A percentile compares a stretch with the other conserved stretches of the same genome.
Conservation (phyloP, 2,113 vertebrate species). For the Passerina amoena region DNA sequence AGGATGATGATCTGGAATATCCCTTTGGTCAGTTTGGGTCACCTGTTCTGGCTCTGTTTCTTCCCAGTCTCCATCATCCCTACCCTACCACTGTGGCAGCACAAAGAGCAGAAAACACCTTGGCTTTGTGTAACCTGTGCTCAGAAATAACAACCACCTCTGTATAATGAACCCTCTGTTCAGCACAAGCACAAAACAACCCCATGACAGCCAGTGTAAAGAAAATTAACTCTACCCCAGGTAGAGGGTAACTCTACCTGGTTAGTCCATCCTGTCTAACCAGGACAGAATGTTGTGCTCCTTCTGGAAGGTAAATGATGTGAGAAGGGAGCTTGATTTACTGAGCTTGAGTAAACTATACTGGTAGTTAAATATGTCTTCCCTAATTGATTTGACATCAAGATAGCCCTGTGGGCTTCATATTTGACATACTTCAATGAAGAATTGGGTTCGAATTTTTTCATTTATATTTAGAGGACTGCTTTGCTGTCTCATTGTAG, state of each 20-base stretch:
- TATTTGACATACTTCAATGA: background rate
- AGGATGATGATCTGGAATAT: background rate
- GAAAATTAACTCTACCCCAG: background rate
- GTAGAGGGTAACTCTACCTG: too few relatives aligned
- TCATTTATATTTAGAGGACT: background rate
- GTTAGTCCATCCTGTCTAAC: background rate
- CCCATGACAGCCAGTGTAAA: background rate
- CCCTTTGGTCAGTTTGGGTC: background rate
- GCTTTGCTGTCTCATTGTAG: background rate
- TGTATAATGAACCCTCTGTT: background rate
- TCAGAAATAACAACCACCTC: background rate
- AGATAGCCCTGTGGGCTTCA: background rate
- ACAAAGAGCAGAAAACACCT: fast-evolving
- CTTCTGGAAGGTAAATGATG: background rate
- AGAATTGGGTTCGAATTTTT: fast-evolving
- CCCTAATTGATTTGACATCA: background rate
- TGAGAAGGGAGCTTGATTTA: background rate
- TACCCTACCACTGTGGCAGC: background rate
- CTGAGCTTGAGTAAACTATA: background rate
- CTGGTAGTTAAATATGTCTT: background rate
- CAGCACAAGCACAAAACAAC: background rate
- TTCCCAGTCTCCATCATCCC: background rate
- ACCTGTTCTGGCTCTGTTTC: background rate
- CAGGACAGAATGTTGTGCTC: background rate
- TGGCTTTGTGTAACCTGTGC: background rate